Evolutionary conservation across 1,140 invertebrate genomes (phyloP).

Genomic region (Lethrus apterus): DNA sequence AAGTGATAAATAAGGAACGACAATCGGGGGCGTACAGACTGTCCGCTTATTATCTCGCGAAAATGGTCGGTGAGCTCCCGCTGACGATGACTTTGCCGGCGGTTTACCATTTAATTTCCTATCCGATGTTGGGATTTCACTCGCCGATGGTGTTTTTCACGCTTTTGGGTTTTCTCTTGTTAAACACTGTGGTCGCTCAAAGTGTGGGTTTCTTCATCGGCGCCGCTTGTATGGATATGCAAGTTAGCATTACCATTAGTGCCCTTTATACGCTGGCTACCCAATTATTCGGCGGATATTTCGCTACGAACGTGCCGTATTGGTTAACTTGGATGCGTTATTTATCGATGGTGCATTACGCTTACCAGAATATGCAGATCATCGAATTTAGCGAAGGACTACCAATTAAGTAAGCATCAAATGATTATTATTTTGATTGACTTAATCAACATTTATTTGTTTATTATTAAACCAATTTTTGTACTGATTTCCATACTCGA

Average conservation of each 20-base stretch:
- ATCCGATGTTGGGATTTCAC: conserved; percentile 65
- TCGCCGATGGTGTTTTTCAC: conserved; percentile 60
- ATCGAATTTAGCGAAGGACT: conserved; percentile 70
- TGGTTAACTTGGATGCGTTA: conserved; percentile 78
- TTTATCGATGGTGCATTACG: conserved; percentile 74
- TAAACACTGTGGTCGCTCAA: conserved; percentile 74
- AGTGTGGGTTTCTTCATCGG: conserved; percentile 80
- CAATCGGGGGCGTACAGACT: conserved; percentile 73
- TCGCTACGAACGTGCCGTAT: conserved; percentile 68
- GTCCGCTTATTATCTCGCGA: conserved; percentile 79
- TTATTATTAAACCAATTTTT: no score
- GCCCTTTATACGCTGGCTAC: conserved; percentile 74
- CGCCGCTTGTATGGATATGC: conserved; percentile 71
- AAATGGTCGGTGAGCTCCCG: conserved; percentile 77
- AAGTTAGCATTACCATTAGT: conserved; percentile 72
- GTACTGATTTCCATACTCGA: no score
- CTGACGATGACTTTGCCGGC: conserved; percentile 70
- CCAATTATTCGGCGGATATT: conserved; percentile 75
- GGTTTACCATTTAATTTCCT: conserved; percentile 72
- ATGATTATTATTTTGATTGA: conserved; percentile 12
- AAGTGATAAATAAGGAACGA: conserved; percentile 78
- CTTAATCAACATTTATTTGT: no score
- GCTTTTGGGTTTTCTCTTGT: conserved; percentile 63
- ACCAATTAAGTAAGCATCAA: conserved; percentile 55
- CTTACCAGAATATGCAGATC: conserved; percentile 81